Evolutionary conservation across 2,113 vertebrate species (phyloP).

Genomic region (Notarius quadriscutis): DNA sequence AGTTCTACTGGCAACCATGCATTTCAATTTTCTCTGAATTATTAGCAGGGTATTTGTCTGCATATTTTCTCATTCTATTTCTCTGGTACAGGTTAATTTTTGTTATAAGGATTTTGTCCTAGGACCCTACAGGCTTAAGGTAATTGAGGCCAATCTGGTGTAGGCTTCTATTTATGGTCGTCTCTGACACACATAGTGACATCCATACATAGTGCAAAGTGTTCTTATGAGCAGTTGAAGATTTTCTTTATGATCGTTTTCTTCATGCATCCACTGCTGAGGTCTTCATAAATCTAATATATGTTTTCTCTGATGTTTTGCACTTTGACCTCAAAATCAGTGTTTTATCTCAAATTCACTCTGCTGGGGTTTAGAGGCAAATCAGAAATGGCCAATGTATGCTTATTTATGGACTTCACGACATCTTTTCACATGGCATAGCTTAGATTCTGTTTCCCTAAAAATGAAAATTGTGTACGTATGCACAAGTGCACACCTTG

Average conservation of each 20-base stretch:
- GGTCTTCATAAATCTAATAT: background rate
- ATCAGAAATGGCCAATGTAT: background rate
- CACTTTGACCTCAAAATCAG: background rate
- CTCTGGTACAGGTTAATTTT: background rate
- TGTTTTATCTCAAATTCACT: background rate
- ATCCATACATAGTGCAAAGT: background rate
- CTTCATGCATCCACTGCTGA: background rate
- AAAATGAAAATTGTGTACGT: background rate
- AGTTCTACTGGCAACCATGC: background rate
- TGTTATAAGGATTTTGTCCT: background rate
- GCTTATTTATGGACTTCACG: background rate
- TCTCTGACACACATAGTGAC: background rate
- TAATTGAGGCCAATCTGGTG: constrained; percentile 17
- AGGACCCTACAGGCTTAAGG: background rate
- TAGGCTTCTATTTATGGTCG: background rate
- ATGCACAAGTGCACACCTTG: background rate
- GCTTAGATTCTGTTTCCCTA: background rate
- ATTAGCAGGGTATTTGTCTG: background rate
- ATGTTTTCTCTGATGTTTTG: background rate
- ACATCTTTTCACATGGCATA: background rate
- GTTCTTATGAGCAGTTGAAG: background rate
- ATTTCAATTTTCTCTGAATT: background rate
- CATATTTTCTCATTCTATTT: background rate
- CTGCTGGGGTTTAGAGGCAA: background rate
- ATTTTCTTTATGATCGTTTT: background rate